Evolutionary conservation across 2,113 vertebrate species (phyloP), one percentile per base, ranked within the genome.

Genomic region (Ploceus nigricollis): DNA sequence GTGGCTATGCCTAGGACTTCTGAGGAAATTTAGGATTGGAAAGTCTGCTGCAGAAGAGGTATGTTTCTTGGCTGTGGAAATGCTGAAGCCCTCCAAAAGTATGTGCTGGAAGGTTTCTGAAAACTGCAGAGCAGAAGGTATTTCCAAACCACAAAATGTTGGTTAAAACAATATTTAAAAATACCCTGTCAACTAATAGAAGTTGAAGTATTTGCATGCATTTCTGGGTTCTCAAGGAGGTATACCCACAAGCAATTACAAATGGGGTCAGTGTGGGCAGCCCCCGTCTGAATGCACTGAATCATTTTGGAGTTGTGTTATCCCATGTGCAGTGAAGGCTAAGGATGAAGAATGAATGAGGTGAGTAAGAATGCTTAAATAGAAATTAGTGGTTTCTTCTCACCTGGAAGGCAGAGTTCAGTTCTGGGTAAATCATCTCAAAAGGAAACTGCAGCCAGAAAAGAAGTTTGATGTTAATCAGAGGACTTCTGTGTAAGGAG

Each of bases 61-160:
- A 14, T 56, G 31, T 91, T 90, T 87, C 71, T 95, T 85, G 80
- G 76, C 76, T 73, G 56, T 68, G 71, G 47, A 81, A 88, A 70
- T 22, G 40, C 82, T 91, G 72, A 64, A 93, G 31, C 51, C 51
- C 33, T 91, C 83, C 77, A 75, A 81, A 89, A 92, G 16, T 75
- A 73, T 50, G 66, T 90, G 40, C 57, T 76, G 68, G 23, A 90
- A 45, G 23, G 37, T 76, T 94, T 83, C 72, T 90, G 72, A 70
- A 92, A 87, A 77, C 24, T 70, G 44, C 80, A 64, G 64, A 70
- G 42, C 48, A 77, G 72, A 73, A 94, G 8, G 58, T 69, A 20
- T 83, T 84, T 92, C 83, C 86, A 89, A 95, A 75, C 83, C 76
- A 83, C 80, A 94, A 86, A 87, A 71, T 63, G 24, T 66, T 96